A percentile compares a stretch with the other conserved stretches of the same genome.
These are phyloP conservation scores for Parapristionchus giblindavisi DNA, from an alignment of 2,888 invertebrate species.

Conservation along the genomic window DNA sequence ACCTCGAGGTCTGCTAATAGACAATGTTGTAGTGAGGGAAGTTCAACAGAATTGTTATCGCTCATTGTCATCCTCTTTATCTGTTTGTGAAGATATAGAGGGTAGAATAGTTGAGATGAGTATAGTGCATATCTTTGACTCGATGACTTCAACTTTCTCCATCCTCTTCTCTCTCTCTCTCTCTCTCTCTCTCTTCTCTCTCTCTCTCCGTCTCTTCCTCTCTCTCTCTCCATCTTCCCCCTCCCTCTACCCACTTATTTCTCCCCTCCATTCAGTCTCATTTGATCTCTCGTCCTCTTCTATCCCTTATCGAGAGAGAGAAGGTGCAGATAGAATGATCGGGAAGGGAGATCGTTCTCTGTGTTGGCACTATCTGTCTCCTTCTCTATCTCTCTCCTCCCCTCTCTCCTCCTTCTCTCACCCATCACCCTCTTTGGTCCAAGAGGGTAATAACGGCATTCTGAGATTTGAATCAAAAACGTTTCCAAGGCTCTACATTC, in stretches of 20 bases:
- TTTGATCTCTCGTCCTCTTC: background rate
- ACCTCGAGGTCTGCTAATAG: too few relatives aligned
- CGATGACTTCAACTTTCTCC: background rate
- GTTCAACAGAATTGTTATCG: too few relatives aligned
- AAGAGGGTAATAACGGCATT: too few relatives aligned
- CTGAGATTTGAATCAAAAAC: too few relatives aligned
- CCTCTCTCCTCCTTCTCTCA: background rate
- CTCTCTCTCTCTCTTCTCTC: background rate
- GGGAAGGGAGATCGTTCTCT: background rate
- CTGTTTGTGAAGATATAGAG: too few relatives aligned
- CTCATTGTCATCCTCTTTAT: too few relatives aligned
- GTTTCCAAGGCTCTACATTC: too few relatives aligned
- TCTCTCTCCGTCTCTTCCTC: conserved; percentile 1
- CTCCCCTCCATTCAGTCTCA: conserved; percentile 8
- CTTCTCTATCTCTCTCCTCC: background rate
- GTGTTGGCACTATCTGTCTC: background rate
- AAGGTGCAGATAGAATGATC: background rate
- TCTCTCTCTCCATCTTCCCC: conserved; percentile 7
- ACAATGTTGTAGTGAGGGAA: too few relatives aligned
- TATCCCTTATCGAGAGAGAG: background rate
- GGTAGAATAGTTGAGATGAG: too few relatives aligned
- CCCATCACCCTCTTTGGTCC: background rate
- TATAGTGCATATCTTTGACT: background rate
- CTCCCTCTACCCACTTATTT: conserved; percentile 29
- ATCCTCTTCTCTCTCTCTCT: background rate